Base-by-base conservation (phyloP, 2,113 vertebrate species). In the Kryptolebias marmoratus region DNA sequence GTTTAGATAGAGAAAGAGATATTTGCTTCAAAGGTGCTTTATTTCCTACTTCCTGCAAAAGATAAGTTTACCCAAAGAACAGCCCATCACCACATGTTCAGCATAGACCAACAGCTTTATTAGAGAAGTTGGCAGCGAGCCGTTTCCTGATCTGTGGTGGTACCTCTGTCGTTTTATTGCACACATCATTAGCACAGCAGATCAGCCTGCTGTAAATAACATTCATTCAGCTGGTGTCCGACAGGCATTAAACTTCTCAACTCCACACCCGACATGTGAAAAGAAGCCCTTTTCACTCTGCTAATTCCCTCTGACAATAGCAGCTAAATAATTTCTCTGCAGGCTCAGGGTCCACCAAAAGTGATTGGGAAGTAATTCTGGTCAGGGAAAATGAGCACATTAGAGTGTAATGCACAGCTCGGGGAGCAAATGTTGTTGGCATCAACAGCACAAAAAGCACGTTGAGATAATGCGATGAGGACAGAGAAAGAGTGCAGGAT, bases 311-410 rank as follows among this genome's bases (percentile, higher is more conserved):
- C 68, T 58, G 79, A 88, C 77, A 89, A 87, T 71, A 80, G 71
- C 83, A 55, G 66, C 73, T 71, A 86, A 86, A 92, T 88, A 48
- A 91, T 89, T 90, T 88, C 78, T 85, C 82, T 62, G 82, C 64
- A 52, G 79, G 79, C 84, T 91, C 79, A 50, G 84, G 82, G 66
- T 64, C 75, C 52, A 85, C 81, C 79, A 80, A 67, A 82, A 88
- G 65, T 75, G 66, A 90, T 73, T 84, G 80, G 54, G 64, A 79
- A 90, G 85, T 87, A 32, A 87, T 84, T 88, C 87, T 80, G 69
- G 60, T 18, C 68, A n/a, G 77, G 70, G 80, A 88, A 84, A 92
- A 88, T 81, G 82, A 85, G 64, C 71, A 63, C 84, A 92, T 92
- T 89, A 83, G 81, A 87, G 61, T 22, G 55, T 80, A 87, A 89